Evolutionary conservation across 2,113 vertebrate genomes (phyloP), one percentile per base, ranked within the genome.

Genomic region (Chlorodrepanis virens): DNA sequence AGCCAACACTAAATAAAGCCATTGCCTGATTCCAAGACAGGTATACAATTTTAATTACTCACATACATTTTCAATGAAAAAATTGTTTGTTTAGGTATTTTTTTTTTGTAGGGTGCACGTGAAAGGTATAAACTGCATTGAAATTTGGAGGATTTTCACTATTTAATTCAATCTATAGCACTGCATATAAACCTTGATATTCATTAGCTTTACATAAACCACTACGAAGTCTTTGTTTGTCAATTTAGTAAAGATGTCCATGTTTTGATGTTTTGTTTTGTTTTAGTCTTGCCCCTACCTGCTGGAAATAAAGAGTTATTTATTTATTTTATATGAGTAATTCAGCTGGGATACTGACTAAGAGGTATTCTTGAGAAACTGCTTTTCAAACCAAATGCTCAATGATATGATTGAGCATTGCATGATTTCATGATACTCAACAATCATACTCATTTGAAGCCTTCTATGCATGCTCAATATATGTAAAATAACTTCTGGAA

Each of bases 31-130:
- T 87, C 11, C 27, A 63, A 45, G 23, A 8, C 16, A 22, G 7
- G 3, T 25, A 23, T 5, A 52, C 16, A 63, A 13, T 35, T 93
- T 65, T 22, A 61, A 80, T 81, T 28, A 3, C 19, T 61, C 33
- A 31, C 9, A 29, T 49, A 11, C 5, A 22, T 61, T 93, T 87
- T 83, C 60, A 50, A 53, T 23, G 35, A 81, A 59, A 1, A 0
- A 59, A 9, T 22, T 40, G 2, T 21, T 82, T 65, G 5, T 27
- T 89, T 50, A 40, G 12, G 2, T 13, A 35, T 24, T 47, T 23
- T 53, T 56, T 39, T 22, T 94, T 15, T 42, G 10, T 29, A 40
- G 1, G 5, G 1, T 70, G 4, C 10, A 33, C 0, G 1, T 47
- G 8, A 10, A 75, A 53, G 5, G 14, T 23, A 70, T 14, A 63